phyloP scores from a whole-genome alignment of 2,113 vertebrate species.

The Epinephelus fuscoguttatus region DNA sequence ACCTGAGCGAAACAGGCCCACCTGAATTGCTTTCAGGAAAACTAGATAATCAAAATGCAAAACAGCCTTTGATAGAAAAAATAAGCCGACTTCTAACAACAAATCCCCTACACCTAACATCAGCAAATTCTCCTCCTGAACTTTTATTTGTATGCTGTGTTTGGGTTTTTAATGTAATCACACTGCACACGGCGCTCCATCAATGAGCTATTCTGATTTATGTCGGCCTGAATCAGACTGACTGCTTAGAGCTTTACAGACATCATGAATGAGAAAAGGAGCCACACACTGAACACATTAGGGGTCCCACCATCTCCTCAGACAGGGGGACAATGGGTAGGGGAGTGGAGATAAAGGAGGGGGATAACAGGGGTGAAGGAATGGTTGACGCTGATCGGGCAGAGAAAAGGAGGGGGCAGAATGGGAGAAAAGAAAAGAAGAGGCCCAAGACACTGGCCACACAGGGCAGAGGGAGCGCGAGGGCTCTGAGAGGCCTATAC shows the following conservation, averaged over 20 bases:
- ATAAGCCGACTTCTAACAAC: conserved; percentile 69
- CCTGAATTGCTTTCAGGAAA: conserved; percentile 75
- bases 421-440: conserved; percentile 56
- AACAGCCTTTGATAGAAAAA: conserved; percentile 78
- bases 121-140: conserved; percentile 77
- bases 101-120: conserved; percentile 79
- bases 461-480: conserved; percentile 62
- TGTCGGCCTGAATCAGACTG: conserved; percentile 73
- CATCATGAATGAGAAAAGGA: conserved; percentile 80
- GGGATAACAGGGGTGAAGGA: conserved; percentile 74
- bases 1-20: conserved; percentile 67
- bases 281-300: conserved; percentile 75
- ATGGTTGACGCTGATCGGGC: conserved; percentile 64
- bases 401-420: conserved; percentile 56
- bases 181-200: conserved; percentile 54
- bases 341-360: conserved; percentile 68
- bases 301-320: conserved; percentile 75
- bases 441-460: conserved; percentile 68
- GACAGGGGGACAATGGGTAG: conserved; percentile 72
- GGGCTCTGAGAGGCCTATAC: conserved; percentile 73
- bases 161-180: conserved; percentile 74
- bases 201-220: conserved; percentile 71
- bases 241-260: conserved; percentile 65
- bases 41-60: conserved; percentile 85
- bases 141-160: conserved; percentile 71